A percentile compares a stretch with the other conserved stretches of the same genome.
Evolutionary conservation across 2,113 vertebrate species (phyloP).

Genomic region (Corythoichthys intestinalis): DNA sequence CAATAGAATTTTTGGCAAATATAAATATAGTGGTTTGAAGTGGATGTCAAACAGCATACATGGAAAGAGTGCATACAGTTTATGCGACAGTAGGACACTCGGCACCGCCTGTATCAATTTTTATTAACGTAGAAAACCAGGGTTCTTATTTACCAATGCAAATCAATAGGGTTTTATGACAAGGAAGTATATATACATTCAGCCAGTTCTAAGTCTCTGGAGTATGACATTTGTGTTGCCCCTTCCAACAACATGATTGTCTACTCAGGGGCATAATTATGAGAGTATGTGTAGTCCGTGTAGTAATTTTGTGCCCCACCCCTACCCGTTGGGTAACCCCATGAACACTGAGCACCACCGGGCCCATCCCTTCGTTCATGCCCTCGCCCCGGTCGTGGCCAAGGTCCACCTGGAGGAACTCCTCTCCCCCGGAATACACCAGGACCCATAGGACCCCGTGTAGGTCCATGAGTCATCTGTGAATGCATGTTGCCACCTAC

Average conservation of each 20-base stretch:
- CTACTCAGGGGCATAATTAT: conserved; percentile 67
- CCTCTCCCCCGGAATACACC: conserved; percentile 66
- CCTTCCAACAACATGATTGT: conserved; percentile 51
- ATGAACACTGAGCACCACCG: conserved; percentile 58
- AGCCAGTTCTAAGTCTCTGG: conserved; percentile 63
- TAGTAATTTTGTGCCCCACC: conserved; percentile 65
- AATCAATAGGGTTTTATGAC: conserved; percentile 61
- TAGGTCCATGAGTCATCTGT: conserved; percentile 58
- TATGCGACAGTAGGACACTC: conserved; percentile 64
- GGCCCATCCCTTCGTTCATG: conserved; percentile 53
- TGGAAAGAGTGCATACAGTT: conserved; percentile 68
- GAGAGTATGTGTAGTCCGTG: conserved; percentile 69
- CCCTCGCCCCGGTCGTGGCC: conserved; percentile 65
- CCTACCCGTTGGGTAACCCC: conserved; percentile 67
- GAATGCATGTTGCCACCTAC: conserved; percentile 48
- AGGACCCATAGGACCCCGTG: conserved; percentile 52
- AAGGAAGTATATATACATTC: conserved; percentile 76
- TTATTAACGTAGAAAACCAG: conserved; percentile 72
- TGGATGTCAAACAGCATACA: conserved; percentile 64
- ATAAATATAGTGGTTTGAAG: conserved; percentile 82
- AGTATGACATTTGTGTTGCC: conserved; percentile 43
- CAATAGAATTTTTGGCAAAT: conserved; percentile 75
- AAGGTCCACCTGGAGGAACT: conserved; percentile 52
- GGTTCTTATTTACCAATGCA: conserved; percentile 46
- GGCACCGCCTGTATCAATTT: conserved; percentile 65